Evolutionary conservation across 2,113 vertebrate species (phyloP).

Genomic region (Aplodontia rufa): DNA sequence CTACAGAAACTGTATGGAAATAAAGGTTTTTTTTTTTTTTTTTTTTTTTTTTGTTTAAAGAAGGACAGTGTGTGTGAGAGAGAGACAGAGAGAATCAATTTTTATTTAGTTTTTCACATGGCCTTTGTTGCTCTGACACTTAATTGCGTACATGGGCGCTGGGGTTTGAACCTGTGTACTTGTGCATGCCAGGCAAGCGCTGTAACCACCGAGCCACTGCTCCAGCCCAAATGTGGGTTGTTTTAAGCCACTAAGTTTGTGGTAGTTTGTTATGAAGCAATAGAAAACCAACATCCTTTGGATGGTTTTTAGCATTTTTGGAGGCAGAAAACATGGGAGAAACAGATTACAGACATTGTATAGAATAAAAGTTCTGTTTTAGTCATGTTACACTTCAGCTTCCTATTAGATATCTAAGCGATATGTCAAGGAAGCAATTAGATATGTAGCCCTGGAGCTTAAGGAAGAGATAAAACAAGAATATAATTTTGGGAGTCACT

Average conservation of each 20-base stretch:
- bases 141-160: too few relatives aligned
- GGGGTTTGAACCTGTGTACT: too few relatives aligned
- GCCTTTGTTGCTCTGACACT: too few relatives aligned
- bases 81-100: too few relatives aligned
- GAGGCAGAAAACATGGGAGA: not conserved
- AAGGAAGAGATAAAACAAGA: constrained; percentile 1
- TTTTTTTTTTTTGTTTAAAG: too few relatives aligned
- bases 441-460: constrained; percentile 13
- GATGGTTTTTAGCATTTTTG: not conserved
- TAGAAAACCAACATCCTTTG: not conserved
- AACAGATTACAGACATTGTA: not conserved
- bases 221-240: not conserved
- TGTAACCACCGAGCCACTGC: too few relatives aligned
- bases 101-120: too few relatives aligned
- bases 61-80: too few relatives aligned
- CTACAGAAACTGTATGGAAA: not conserved
- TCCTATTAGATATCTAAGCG: not conserved
- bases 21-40: too few relatives aligned
- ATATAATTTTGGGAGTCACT: not conserved
- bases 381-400: constrained; percentile 44
- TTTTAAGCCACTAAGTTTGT: not conserved
- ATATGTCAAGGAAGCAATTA: constrained; percentile 35
- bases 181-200: too few relatives aligned
- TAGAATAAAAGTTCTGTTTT: constrained; percentile 5
- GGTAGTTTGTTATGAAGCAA: not conserved